Percentiles rank a stretch among this genome's conserved stretches.
phyloP scores from a whole-genome alignment of 1,140 invertebrate species.

The Drosophila seguyi region DNA sequence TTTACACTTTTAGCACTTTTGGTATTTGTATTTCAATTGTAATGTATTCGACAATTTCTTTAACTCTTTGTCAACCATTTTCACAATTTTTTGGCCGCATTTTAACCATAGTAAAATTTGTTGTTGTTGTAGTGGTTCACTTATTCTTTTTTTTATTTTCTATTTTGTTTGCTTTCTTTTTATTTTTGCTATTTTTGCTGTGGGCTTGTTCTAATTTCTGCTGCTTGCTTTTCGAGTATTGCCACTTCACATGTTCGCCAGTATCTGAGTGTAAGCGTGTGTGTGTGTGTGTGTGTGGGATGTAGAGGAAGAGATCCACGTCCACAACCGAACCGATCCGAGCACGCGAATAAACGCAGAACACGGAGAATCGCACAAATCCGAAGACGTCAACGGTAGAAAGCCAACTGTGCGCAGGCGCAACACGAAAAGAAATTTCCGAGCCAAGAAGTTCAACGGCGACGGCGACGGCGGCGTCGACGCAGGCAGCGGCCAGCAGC shows the following conservation, averaged over 20 bases:
- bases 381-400: constrained; percentile 85
- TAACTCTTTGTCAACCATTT: constrained; percentile 75
- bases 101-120: constrained; percentile 50
- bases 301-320: constrained; percentile 64
- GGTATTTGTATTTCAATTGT: constrained; percentile 25
- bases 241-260: constrained; percentile 53
- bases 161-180: constrained; percentile 45
- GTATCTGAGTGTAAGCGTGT: constrained; percentile 13
- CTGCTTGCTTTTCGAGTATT: constrained; percentile 73
- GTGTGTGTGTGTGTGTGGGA: constrained; percentile 12
- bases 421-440: constrained; percentile 80
- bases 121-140: constrained; percentile 35
- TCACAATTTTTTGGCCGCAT: constrained; percentile 77
- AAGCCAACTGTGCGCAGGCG: constrained; percentile 85
- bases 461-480: constrained; percentile 26
- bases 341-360: constrained; percentile 61
- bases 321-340: constrained; percentile 62
- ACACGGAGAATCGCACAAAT: constrained; percentile 69
- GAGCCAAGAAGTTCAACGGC: constrained; percentile 65
- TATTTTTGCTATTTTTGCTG: constrained; percentile 49
- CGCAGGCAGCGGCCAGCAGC: constrained; percentile 40
- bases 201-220: constrained; percentile 72
- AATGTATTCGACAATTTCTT: constrained; percentile 50
- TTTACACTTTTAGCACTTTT: constrained; percentile 43
- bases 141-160: constrained; percentile 13